Percentiles rank a stretch among this genome's conserved stretches.
phyloP scores from a whole-genome alignment of 2,113 vertebrate species.

The Chaetodon trifascialis region DNA sequence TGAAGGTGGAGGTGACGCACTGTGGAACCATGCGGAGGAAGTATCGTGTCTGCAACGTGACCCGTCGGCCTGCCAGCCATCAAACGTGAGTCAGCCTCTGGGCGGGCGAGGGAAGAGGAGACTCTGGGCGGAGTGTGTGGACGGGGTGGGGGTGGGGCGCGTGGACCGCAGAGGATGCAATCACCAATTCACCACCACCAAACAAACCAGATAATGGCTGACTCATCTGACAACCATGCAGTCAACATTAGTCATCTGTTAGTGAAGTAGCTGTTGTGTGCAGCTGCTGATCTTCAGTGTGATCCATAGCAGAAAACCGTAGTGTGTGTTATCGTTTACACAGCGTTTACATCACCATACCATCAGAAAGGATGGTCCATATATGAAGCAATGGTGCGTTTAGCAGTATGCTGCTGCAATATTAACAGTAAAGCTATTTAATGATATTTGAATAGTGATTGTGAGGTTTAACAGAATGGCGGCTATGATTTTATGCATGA shows the following conservation, averaged over 20 bases:
- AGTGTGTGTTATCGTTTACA: neutral
- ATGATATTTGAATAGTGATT: neutral
- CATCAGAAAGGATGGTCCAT: neutral
- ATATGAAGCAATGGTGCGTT: neutral
- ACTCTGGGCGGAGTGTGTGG: slow-evolving; percentile 26
- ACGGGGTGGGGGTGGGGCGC: slow-evolving; percentile 1
- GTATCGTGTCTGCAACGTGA: slow-evolving; percentile 98
- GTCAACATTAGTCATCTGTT: slow-evolving; percentile 64
- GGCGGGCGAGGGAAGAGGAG: slow-evolving; percentile 7
- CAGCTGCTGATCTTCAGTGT: slow-evolving; percentile 9
- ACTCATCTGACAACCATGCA: slow-evolving; percentile 50
- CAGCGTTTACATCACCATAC: neutral
- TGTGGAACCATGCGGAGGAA: slow-evolving; percentile 99
- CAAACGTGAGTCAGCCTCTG: slow-evolving; percentile 92
- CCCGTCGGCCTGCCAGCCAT: slow-evolving; percentile 96
- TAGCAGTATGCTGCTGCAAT: neutral
- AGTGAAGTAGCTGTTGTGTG: slow-evolving; percentile 6
- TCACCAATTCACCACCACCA: slow-evolving; percentile 46
- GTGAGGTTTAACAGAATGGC: too few relatives aligned
- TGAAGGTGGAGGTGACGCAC: slow-evolving; percentile 99
- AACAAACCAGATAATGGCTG: slow-evolving; percentile 59
- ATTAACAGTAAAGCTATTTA: too few relatives aligned
- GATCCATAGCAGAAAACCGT: neutral
- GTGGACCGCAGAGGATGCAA: slow-evolving; percentile 4
- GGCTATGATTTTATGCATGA: neutral